Conservation (phyloP, 2,113 vertebrate species). For the Periophthalmodon schlosseri region DNA sequence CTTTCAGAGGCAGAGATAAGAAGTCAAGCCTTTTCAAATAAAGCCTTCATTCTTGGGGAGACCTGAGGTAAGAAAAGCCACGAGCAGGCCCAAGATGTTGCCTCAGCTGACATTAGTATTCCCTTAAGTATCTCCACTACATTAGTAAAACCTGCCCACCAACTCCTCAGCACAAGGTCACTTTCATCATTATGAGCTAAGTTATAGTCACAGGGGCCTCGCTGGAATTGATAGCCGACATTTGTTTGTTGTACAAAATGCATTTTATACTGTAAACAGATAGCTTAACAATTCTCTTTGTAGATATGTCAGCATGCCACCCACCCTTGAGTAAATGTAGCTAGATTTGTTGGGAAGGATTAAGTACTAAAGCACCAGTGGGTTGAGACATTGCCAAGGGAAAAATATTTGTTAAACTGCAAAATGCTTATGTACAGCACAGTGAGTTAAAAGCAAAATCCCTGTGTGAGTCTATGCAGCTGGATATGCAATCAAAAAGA, state of each 20-base stretch:
- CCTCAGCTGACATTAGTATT: conserved; percentile 70
- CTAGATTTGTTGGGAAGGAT: conserved; percentile 69
- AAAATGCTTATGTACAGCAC: conserved; percentile 79
- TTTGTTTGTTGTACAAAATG: conserved; percentile 58
- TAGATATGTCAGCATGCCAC: conserved; percentile 53
- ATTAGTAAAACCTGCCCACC: conserved; percentile 64
- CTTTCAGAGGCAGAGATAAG: conserved; percentile 69
- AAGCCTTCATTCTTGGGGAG: conserved; percentile 57
- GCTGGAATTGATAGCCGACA: conserved; percentile 34
- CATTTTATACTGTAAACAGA: conserved; percentile 58
- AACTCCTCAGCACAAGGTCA: conserved; percentile 60
- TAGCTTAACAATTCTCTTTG: conserved; percentile 73
- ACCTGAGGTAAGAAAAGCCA: conserved; percentile 57
- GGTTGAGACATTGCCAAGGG: conserved; percentile 71
- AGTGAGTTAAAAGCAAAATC: conserved; percentile 73
- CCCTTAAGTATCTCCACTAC: conserved; percentile 49
- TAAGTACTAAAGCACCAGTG: conserved; percentile 69
- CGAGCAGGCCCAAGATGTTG: conserved; percentile 59
- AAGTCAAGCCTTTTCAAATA: conserved; percentile 62
- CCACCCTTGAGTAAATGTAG: conserved; percentile 52
- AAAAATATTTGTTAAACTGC: conserved; percentile 76
- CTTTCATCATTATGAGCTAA: conserved; percentile 55
- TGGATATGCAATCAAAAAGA: conserved; percentile 76
- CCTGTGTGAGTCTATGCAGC: conserved; percentile 67
- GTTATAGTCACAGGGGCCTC: conserved; percentile 40